Percentiles rank a stretch among this genome's conserved stretches.
phyloP scores from a whole-genome alignment of 2,113 vertebrate species.

The Plectropomus leopardus region DNA sequence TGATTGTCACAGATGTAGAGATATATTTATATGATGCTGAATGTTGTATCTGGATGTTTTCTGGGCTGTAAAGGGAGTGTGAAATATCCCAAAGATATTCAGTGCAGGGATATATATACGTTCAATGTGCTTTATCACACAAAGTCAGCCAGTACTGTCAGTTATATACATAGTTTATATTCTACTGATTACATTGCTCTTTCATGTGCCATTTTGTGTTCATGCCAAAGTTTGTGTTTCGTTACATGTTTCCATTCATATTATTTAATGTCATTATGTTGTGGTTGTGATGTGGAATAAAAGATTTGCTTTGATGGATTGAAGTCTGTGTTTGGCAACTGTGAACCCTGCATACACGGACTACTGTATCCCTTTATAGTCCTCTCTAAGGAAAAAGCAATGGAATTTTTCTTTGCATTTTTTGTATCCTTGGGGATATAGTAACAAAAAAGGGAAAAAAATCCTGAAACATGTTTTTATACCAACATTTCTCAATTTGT shows the following conservation, averaged over 20 bases:
- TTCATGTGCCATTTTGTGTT: conserved; percentile 80
- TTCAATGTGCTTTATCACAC: conserved; percentile 53
- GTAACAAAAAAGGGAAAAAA: too few relatives aligned
- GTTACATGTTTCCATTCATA: conserved; percentile 77
- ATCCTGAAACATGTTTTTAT: too few relatives aligned
- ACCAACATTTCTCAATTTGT: too few relatives aligned
- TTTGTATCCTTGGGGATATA: too few relatives aligned
- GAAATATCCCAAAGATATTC: conserved; percentile 70
- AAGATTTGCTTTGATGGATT: conserved; percentile 46
- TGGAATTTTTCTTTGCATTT: too few relatives aligned
- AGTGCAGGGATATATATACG: conserved; percentile 63
- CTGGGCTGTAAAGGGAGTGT: conserved; percentile 40
- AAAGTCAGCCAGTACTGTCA: conserved; percentile 56
- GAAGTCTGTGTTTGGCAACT: not conserved
- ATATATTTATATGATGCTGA: conserved; percentile 84
- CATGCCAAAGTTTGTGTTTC: conserved; percentile 83
- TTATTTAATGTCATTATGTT: conserved; percentile 77
- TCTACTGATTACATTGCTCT: conserved; percentile 46
- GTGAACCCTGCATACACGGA: not conserved
- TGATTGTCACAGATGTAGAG: conserved; percentile 80
- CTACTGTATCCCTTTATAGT: too few relatives aligned
- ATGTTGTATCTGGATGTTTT: conserved; percentile 53
- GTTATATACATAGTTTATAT: conserved; percentile 46
- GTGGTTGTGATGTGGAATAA: conserved; percentile 77
- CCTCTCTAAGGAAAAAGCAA: too few relatives aligned